Conservation (phyloP, 1,140 invertebrate genomes). For the Drosophila seguyi region DNA sequence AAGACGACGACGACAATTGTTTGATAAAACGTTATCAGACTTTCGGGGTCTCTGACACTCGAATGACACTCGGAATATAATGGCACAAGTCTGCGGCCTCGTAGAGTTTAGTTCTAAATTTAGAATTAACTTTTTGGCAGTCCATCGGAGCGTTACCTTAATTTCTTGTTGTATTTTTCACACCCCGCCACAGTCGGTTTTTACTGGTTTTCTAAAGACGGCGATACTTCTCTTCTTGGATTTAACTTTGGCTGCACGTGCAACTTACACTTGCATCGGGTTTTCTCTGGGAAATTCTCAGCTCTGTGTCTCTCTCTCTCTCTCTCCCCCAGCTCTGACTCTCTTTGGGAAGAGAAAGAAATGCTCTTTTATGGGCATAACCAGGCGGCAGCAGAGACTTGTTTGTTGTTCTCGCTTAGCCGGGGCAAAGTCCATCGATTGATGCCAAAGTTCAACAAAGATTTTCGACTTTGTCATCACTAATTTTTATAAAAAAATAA, state of each 20-base stretch:
- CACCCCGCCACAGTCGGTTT: not conserved
- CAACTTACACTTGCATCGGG: slow-evolving; percentile 33
- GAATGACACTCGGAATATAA: slow-evolving; percentile 14
- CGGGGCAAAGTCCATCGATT: slow-evolving; percentile 33
- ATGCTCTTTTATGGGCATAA: slow-evolving; percentile 46
- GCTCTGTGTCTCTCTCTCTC: not conserved
- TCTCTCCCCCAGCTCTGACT: not conserved
- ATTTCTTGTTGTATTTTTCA: slow-evolving; percentile 18
- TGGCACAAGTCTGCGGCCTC: slow-evolving; percentile 8
- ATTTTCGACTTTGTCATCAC: not conserved
- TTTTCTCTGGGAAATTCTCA: not conserved
- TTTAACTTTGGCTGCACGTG: slow-evolving; percentile 29
- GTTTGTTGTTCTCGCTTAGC: slow-evolving; percentile 30
- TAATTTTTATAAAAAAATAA: not conserved
- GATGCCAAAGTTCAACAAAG: slow-evolving; percentile 28
- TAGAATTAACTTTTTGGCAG: slow-evolving; percentile 43
- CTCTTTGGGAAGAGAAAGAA: slow-evolving; percentile 9
- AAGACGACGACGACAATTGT: slow-evolving; percentile 16
- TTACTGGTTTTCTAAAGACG: not conserved
- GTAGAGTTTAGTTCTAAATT: slow-evolving; percentile 41
- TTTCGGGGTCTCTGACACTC: slow-evolving; percentile 43
- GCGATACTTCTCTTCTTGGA: not conserved
- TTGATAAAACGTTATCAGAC: slow-evolving; percentile 49
- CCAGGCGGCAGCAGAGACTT: slow-evolving; percentile 16
- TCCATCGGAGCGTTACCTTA: slow-evolving; percentile 58